Evolutionary conservation across 2,888 invertebrate genomes (phyloP).

Genomic region (Parelbella ahira): DNA sequence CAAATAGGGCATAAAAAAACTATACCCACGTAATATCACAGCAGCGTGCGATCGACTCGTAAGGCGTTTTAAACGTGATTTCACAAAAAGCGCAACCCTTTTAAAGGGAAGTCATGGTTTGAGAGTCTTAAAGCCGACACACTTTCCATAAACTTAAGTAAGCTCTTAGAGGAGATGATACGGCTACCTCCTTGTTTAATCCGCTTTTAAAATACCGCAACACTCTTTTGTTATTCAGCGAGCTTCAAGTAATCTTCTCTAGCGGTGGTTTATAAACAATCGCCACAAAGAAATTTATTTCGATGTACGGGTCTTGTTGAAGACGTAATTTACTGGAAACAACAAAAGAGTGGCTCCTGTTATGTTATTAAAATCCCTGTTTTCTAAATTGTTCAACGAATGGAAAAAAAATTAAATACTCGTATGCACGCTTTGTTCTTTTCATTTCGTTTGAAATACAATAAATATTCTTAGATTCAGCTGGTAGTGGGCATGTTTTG

Average conservation of each 20-base stretch:
- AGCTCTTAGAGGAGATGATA: constrained; percentile 72
- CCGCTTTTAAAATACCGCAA: constrained; percentile 69
- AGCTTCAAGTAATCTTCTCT: constrained; percentile 60
- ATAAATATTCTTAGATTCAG: constrained; percentile 6
- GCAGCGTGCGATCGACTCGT: constrained; percentile 57
- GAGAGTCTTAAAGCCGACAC: constrained; percentile 67
- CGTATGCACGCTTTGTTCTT: constrained; percentile 5
- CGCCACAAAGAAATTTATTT: constrained; percentile 59
- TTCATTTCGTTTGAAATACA: constrained; percentile 6
- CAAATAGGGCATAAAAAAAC: constrained; percentile 57
- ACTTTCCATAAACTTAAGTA: constrained; percentile 76
- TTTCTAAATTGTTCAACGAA: constrained; percentile 26
- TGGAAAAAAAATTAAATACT: constrained; percentile 16
- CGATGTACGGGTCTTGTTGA: constrained; percentile 44
- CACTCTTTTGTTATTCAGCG: constrained; percentile 68
- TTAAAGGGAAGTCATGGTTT: constrained; percentile 70
- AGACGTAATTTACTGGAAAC: constrained; percentile 53
- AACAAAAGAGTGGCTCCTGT: constrained; percentile 48
- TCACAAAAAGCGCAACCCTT: constrained; percentile 77
- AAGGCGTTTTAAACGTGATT: constrained; percentile 61
- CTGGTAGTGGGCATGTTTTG: constrained; percentile 4
- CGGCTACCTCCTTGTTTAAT: constrained; percentile 70
- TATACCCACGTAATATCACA: constrained; percentile 55
- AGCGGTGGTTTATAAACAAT: constrained; percentile 65
- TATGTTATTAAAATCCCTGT: constrained; percentile 17